Evolutionary conservation across 2,113 vertebrate genomes (phyloP).

Genomic region (Laticauda colubrina): DNA sequence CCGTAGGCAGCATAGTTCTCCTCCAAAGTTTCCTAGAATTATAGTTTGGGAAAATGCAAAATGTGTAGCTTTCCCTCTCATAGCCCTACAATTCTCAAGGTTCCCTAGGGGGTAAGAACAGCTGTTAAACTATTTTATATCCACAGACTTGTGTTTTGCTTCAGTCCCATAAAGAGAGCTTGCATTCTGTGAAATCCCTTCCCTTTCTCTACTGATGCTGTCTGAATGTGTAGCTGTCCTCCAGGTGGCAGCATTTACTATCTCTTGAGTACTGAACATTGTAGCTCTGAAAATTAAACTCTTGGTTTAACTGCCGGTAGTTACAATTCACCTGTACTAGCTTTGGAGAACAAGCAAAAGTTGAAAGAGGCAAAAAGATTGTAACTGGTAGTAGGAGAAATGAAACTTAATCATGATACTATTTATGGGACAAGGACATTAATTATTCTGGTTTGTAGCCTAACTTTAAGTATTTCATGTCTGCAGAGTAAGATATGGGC

Average conservation of each 20-base stretch:
- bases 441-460: neutral
- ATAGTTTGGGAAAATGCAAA: neutral
- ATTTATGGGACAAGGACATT: neutral
- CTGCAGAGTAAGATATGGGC: neutral
- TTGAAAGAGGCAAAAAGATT: neutral
- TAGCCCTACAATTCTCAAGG: neutral
- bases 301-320: neutral
- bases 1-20: no score
- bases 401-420: neutral
- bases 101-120: neutral
- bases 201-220: neutral
- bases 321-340: neutral
- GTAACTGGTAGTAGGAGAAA: neutral
- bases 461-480: neutral
- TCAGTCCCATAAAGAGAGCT: neutral
- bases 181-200: neutral
- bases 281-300: neutral
- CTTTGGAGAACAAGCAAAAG: neutral
- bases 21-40: neutral
- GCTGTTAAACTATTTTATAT: neutral
- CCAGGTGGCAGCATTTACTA: slow-evolving; percentile 52
- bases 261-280: neutral
- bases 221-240: slow-evolving; percentile 6
- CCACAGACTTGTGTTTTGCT: neutral
- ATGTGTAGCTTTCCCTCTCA: neutral